Evolutionary conservation across 2,888 invertebrate species (phyloP), one percentile per base, ranked within the genome.

Genomic region (Athrips mouffetella): DNA sequence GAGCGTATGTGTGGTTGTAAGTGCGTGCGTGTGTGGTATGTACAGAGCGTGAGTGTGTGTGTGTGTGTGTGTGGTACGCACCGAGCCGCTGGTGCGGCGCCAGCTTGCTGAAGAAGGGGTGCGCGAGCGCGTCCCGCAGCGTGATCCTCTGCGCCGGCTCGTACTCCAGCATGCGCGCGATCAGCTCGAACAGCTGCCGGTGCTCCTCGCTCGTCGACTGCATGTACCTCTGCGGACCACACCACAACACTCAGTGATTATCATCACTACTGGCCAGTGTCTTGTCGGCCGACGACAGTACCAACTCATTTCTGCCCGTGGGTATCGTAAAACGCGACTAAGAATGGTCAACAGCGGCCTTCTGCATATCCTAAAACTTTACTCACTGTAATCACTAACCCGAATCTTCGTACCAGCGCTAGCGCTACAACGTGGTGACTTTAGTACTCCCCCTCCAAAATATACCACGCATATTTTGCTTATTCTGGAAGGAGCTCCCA

Each of bases 91-190:
- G 94, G 65, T 94, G 92, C 49, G 91, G 89, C 54, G 96, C 93
- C 71, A 97, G 91, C 73, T 94, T 93, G 70, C 92, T 93, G 89
- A 99, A 99, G 90, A 98, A 98, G 47, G 96, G 94, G 89, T 99
- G 99, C 46, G 91, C 87, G 66, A 99, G 88, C 11, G 98, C 96
- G 66, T 98, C 97, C 60, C 91, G 89, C 65, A 99, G 90, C 63
- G 94, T 93, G 70, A 99, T 93, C 55, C 99, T 91, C 72, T 96
- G 94, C 53, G 93, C 90, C 21, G 99, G 99, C 79, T 99, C 98
- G 85, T 98, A 99, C 67, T 98, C 98, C 76, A 99, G 89, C 99
- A 99, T 99, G 80, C 94, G 93, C 68, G 94, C 92, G 64, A 99
- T 94, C 73, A 99, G 90, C 78, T 98, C 97, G 83, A 99, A 99